These are phyloP conservation scores for Daubentonia madagascariensis DNA, from an alignment of 2,113 vertebrate species.

Conservation along the genomic window DNA sequence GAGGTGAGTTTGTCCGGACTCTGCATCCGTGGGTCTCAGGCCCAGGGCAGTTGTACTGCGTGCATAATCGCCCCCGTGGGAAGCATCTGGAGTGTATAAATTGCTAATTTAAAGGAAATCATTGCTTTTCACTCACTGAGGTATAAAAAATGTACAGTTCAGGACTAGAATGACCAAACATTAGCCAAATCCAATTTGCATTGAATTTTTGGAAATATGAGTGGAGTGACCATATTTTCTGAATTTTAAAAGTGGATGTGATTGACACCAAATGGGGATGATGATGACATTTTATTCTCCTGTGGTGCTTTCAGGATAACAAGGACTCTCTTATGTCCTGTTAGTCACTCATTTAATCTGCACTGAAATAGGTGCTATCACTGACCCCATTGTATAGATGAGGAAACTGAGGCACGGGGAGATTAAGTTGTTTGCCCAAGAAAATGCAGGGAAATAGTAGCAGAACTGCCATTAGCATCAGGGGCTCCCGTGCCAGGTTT, in stretches of 20 bases:
- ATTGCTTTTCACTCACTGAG: background rate
- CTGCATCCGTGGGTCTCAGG: background rate
- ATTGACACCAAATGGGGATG: background rate
- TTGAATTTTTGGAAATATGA: background rate
- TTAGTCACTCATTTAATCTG: too few relatives aligned
- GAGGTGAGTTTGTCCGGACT: background rate
- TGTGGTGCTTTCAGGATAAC: background rate
- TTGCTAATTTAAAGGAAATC: background rate
- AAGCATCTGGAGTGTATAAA: background rate
- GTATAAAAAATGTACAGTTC: background rate
- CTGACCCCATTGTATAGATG: background rate
- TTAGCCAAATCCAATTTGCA: background rate
- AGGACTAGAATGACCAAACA: background rate
- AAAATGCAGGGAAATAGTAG: background rate
- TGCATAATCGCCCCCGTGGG: background rate
- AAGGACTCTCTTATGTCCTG: background rate
- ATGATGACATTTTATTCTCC: background rate
- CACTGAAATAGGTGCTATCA: rapidly evolving
- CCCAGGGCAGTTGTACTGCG: background rate
- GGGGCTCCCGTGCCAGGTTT: background rate
- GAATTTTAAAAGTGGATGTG: background rate
- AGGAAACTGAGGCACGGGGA: background rate
- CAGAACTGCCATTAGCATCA: background rate
- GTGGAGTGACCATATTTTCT: background rate
- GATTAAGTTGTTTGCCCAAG: background rate